Evolutionary conservation across 2,797 vertebrate genomes (phyloP).

Genomic region (Trachops cirrhosus): DNA sequence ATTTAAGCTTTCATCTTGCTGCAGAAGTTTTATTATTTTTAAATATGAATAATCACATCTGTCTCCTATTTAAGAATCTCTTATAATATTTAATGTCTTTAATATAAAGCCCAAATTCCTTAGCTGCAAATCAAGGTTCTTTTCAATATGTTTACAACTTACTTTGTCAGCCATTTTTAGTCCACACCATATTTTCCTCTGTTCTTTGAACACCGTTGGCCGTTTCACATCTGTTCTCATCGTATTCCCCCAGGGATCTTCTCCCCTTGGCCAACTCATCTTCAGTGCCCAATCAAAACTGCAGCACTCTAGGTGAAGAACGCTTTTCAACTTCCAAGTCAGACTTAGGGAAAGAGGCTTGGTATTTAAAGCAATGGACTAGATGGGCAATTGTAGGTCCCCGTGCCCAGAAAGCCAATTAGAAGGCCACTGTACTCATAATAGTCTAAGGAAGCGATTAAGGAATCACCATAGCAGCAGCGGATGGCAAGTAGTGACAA

Average conservation of each 20-base stretch:
- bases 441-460: background rate
- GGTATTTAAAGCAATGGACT: background rate
- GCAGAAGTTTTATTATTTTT: background rate
- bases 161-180: background rate
- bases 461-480: slow-evolving; percentile 17
- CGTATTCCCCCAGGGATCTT: background rate
- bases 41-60: background rate
- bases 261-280: background rate
- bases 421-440: background rate
- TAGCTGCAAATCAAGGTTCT: background rate
- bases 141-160: background rate
- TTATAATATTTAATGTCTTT: background rate
- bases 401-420: background rate
- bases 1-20: background rate
- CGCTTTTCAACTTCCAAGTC: background rate
- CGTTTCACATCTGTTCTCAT: background rate
- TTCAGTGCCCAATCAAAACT: background rate
- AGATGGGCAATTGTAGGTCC: background rate
- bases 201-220: background rate
- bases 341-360: background rate
- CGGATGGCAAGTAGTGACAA: background rate
- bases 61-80: background rate
- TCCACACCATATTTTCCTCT: background rate
- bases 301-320: background rate
- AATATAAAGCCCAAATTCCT: background rate